phyloP scores from a whole-genome alignment of 23 tunicate species.

The Oikopleura dioica region DNA sequence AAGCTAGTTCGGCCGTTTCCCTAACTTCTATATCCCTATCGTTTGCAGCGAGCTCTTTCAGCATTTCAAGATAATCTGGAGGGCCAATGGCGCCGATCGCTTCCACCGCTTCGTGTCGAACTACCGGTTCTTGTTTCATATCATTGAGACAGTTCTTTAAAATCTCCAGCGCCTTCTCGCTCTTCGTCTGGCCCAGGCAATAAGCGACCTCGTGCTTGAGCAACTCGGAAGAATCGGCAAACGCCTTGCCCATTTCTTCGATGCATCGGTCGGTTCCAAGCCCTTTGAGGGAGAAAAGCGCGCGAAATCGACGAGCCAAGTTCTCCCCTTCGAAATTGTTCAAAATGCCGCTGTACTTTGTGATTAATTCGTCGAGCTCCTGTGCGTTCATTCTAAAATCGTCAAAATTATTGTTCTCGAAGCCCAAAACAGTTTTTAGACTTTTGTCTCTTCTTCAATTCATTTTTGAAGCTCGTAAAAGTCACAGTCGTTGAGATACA shows the following conservation, averaged over 20 bases:
- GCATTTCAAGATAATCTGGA: conserved; percentile 15
- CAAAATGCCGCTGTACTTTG: conserved; percentile 8
- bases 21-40: conserved; percentile 49
- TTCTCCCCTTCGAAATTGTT: conserved; percentile 27
- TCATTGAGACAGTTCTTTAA: conserved; percentile 22
- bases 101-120: conserved; percentile 86
- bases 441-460: too few relatives aligned
- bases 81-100: conserved; percentile 71
- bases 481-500: not conserved
- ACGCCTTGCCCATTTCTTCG: conserved; percentile 34
- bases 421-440: too few relatives aligned
- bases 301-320: conserved; percentile 49
- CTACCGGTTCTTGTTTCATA: conserved; percentile 28
- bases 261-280: conserved; percentile 35
- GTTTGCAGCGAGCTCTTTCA: conserved; percentile 18
- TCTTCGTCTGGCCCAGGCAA: conserved; percentile 85
- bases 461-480: not conserved
- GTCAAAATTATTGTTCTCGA: too few relatives aligned
- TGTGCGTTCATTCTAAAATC: too few relatives aligned
- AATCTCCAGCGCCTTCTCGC: conserved; percentile 31
- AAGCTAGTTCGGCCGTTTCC: conserved; percentile 72
- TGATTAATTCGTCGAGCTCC: not conserved
- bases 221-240: conserved; percentile 59
- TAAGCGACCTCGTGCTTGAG: conserved; percentile 95
- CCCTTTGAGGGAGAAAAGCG: conserved; percentile 57